Evolutionary conservation across 2,888 invertebrate genomes (phyloP), one percentile per base, ranked within the genome.

Genomic region (Eurois occulta): DNA sequence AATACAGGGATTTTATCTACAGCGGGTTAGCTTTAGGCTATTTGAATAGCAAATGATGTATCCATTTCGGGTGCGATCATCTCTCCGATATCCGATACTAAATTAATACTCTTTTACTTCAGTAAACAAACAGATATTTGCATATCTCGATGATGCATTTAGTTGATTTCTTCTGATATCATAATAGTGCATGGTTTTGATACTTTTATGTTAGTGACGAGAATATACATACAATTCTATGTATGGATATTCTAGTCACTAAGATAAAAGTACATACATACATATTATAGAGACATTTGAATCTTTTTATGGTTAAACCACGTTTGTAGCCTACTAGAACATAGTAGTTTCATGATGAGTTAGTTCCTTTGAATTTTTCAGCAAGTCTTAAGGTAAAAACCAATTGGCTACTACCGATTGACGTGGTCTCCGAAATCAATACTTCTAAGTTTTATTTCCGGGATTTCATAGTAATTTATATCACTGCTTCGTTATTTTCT

Each of bases 1-100:
- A 85, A 84, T 28, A 69, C 75, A 76, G 81, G 85, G 86, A 86
- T 89, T 86, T 86, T 85, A 90, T 91, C 89, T 85, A 77, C 82
- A 86, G 78, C 74, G 68, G 68, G 41, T 81, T 80, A 78, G 93
- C 96, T 93, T 88, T 71, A 79, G 94, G 96, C 90, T 95, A 92
- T 96, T 95, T 95, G 94, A 94, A 96, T 96, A 96, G 96, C 94
- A 93, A 95, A 95, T 94, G 94, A 95, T 94, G 95, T 92, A 93
- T 94, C 93, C 93, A 92, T 94, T 93, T 92, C 89, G 89, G 89
- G 85, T 89, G 88, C 91, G 94, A 94, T 94, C 93, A 95, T 95
- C 95, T 92, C 87, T 79, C 87, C 86, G 95, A 95, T 95, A 94
- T 91, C 92, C 88, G 91, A 93, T 93, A 91, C 92, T 82, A 94